These are phyloP conservation scores for Ostrea denselamellosa DNA, from an alignment of 1,140 invertebrate species.

Conservation along the genomic window DNA sequence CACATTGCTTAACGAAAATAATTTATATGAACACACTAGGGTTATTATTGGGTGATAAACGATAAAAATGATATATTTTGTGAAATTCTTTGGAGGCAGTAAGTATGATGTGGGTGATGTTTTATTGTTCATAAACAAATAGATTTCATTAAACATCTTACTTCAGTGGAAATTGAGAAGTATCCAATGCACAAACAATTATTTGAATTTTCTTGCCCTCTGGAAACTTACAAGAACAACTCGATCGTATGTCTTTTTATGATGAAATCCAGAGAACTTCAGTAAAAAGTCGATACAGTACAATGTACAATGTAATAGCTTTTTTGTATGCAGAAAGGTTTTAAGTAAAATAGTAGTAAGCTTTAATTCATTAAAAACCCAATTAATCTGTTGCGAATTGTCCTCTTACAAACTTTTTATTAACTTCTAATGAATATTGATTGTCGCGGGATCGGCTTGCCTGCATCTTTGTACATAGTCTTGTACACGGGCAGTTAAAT, in stretches of 20 bases:
- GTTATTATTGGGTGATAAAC: conserved; percentile 27
- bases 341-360: background rate
- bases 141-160: background rate
- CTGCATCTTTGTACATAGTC: background rate
- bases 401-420: conserved; percentile 28
- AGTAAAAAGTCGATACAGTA: background rate
- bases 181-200: background rate
- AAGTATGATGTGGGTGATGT: conserved; percentile 21
- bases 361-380: conserved; percentile 36
- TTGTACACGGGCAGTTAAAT: background rate
- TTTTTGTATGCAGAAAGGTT: background rate
- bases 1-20: conserved; percentile 38
- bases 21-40: conserved; percentile 17
- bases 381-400: conserved; percentile 27
- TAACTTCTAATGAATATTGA: conserved; percentile 36
- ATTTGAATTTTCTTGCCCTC: background rate
- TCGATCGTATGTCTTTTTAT: background rate
- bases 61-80: conserved; percentile 13
- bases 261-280: background rate
- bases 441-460: background rate
- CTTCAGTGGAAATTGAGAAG: background rate
- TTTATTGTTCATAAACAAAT: background rate
- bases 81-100: conserved; percentile 10
- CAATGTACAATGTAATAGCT: background rate
- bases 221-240: too few species aligned